Conservation (phyloP, 2,888 invertebrate genomes). For the Geotrupes spiniger region DNA sequence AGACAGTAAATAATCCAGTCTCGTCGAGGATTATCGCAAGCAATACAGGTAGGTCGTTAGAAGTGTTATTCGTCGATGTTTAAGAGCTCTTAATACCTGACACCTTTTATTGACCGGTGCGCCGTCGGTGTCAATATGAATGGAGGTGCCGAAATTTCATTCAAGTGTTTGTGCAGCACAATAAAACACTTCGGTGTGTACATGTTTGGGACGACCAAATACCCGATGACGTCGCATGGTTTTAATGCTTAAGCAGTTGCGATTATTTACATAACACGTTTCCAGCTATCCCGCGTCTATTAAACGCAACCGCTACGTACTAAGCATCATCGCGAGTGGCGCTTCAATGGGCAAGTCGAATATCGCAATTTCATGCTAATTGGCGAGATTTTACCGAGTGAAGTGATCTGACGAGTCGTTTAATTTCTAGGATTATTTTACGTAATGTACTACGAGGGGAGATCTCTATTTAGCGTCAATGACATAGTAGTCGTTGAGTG, state of each 20-base stretch:
- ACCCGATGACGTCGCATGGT: neutral
- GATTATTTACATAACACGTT: neutral
- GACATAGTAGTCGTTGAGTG: too few species aligned
- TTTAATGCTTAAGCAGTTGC: neutral
- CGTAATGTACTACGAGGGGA: too few species aligned
- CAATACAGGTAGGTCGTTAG: constrained; percentile 6
- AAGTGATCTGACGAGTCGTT: too few species aligned
- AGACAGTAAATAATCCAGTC: constrained; percentile 12
- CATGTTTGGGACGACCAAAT: neutral
- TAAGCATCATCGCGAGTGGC: too few species aligned
- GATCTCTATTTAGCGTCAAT: too few species aligned
- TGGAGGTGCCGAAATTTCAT: constrained; percentile 2
- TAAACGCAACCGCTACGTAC: neutral
- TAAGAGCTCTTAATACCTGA: constrained; percentile 5
- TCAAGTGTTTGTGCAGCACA: neutral
- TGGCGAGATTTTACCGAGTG: too few species aligned
- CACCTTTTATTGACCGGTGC: neutral
- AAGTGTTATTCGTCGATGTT: constrained; percentile 15
- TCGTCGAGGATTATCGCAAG: constrained; percentile 10
- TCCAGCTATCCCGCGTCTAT: too few species aligned
- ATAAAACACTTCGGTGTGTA: neutral
- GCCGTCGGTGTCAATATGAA: neutral
- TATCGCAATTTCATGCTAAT: too few species aligned
- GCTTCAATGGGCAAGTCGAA: too few species aligned
- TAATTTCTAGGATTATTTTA: too few species aligned